Conservation (phyloP, 2,797 vertebrate species). For the Trachops cirrhosus region DNA sequence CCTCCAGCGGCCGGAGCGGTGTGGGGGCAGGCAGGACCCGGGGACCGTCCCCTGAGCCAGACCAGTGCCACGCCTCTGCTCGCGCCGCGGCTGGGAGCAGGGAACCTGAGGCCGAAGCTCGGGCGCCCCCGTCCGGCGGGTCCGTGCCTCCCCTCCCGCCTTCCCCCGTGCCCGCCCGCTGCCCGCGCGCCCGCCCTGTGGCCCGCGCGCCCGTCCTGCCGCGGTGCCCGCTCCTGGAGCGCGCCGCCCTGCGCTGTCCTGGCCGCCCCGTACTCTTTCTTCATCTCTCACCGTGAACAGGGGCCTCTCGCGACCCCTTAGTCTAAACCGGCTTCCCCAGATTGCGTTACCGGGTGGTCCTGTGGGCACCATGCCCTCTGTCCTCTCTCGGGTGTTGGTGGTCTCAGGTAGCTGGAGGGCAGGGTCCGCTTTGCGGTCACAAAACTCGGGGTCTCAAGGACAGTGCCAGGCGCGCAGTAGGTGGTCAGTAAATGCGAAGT, state of each 20-base stretch:
- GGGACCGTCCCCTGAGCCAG: not conserved
- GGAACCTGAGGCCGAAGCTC: too few relatives aligned
- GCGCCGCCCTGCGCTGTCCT: too few relatives aligned
- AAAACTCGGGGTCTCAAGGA: not conserved
- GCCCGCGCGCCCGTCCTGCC: accelerated
- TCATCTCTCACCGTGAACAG: not conserved
- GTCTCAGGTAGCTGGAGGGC: not conserved
- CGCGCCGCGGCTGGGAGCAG: accelerated
- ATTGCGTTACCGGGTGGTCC: too few relatives aligned
- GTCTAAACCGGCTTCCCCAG: not conserved
- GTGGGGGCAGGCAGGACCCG: not conserved
- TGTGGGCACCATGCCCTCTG: accelerated
- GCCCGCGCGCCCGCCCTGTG: not conserved
- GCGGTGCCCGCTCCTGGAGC: not conserved
- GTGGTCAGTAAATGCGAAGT: not conserved
- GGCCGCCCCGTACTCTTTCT: accelerated
- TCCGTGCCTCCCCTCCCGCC: too few relatives aligned
- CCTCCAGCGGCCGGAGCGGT: accelerated
- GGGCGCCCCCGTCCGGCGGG: not conserved
- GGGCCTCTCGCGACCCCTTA: not conserved
- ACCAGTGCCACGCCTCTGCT: not conserved
- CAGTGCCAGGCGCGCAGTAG: not conserved
- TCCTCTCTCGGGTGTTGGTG: not conserved
- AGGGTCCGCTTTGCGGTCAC: not conserved
- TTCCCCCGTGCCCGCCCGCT: not conserved